Conservation (phyloP, 2,888 invertebrate genomes). For the Hemaris fuciformis region DNA sequence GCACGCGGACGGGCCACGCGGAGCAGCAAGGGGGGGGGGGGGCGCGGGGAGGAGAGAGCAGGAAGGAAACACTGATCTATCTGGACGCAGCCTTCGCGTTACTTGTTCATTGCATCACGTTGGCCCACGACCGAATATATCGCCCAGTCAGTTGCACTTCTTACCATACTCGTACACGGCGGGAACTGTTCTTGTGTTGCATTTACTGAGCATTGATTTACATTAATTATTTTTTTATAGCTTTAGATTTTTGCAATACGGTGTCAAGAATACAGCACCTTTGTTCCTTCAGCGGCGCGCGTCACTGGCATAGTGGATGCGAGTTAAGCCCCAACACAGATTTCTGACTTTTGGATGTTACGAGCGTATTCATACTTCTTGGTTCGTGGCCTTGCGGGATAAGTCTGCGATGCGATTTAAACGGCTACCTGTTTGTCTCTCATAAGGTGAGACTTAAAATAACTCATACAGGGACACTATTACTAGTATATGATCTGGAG, state of each 20-base stretch:
- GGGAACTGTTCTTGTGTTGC: background rate
- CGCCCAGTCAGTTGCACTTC: background rate
- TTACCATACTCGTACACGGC: background rate
- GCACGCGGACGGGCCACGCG: background rate
- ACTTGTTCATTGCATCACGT: constrained; percentile 4
- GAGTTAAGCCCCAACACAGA: no score
- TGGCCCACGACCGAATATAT: constrained; percentile 5
- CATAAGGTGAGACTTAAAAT: no score
- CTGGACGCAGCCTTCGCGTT: background rate
- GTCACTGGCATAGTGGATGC: no score
- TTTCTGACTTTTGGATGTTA: no score
- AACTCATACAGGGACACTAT: no score
- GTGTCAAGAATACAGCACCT: background rate
- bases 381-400: no score
- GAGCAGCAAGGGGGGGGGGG: background rate
- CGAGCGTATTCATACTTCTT: no score
- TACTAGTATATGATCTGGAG: no score
- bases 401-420: no score
- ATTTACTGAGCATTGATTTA: background rate
- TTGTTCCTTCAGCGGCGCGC: no score
- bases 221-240: background rate
- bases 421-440: no score
- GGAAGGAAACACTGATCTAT: background rate
- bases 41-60: background rate
- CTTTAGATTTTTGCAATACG: background rate